A percentile compares a stretch with the other conserved stretches of the same genome.
phyloP scores from a whole-genome alignment of 1,140 invertebrate genomes.

The Saxidomus purpurata region DNA sequence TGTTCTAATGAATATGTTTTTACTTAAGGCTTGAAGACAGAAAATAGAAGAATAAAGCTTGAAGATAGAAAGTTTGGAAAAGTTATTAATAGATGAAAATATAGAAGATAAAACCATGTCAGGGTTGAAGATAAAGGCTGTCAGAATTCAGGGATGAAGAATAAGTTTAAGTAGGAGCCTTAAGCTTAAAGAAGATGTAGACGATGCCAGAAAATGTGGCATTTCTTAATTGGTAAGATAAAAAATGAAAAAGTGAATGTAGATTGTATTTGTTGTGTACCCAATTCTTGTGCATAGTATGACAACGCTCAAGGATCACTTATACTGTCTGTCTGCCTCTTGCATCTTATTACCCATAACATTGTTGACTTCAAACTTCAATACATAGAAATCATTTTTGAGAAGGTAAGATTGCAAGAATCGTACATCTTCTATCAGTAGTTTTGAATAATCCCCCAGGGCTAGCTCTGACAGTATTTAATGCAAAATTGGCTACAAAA shows the following conservation, averaged over 20 bases:
- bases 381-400: too few species aligned
- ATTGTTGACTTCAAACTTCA: too few species aligned
- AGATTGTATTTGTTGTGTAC: too few species aligned
- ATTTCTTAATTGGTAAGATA: neutral
- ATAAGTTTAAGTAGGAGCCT: neutral
- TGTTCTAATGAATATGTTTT: neutral
- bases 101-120: neutral
- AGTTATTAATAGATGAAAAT: constrained; percentile 23
- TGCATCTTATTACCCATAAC: too few species aligned
- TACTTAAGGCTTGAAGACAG: constrained; percentile 32
- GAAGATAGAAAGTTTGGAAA: constrained; percentile 36
- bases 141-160: neutral
- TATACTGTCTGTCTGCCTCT: too few species aligned
- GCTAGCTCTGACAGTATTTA: too few species aligned
- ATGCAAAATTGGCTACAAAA: too few species aligned
- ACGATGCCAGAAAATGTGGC: neutral
- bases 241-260: neutral
- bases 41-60: constrained; percentile 29
- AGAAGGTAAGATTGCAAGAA: too few species aligned
- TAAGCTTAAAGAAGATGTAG: neutral
- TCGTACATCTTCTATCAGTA: too few species aligned
- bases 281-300: too few species aligned
- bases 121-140: neutral
- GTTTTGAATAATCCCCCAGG: too few species aligned
- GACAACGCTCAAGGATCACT: too few species aligned